Evolutionary conservation across 2,797 vertebrate species (phyloP).

Genomic region (Odontamblyopus lacepedii): DNA sequence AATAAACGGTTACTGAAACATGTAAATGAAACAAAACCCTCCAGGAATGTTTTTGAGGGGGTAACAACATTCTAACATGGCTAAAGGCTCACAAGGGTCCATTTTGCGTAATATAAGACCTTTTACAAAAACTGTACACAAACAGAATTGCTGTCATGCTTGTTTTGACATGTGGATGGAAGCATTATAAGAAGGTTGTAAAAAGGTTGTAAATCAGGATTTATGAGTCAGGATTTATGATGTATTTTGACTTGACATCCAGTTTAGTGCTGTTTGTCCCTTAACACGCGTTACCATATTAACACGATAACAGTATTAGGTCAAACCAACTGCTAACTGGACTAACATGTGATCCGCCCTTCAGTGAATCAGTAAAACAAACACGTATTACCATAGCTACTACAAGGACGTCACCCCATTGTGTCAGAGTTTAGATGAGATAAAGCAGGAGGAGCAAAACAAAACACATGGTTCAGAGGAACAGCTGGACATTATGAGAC

Average conservation of each 20-base stretch:
- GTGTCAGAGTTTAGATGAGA: conserved; percentile 28
- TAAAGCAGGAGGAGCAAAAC: conserved; percentile 30
- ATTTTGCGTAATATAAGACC: too few relatives aligned
- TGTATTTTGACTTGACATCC: neutral
- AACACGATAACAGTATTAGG: conserved; percentile 4
- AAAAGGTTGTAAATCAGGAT: too few relatives aligned
- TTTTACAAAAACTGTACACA: too few relatives aligned
- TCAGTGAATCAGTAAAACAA: conserved; percentile 6
- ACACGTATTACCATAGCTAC: conserved; percentile 8
- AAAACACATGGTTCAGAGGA: conserved; percentile 9
- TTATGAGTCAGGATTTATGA: neutral
- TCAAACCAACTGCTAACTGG: conserved; percentile 2
- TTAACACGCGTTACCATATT: neutral
- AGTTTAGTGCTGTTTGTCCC: neutral
- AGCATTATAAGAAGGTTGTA: too few relatives aligned
- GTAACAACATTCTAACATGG: too few relatives aligned
- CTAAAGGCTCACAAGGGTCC: too few relatives aligned
- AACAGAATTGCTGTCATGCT: too few relatives aligned
- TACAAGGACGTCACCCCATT: conserved; percentile 22
- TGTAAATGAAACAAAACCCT: too few relatives aligned
- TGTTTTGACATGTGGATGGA: too few relatives aligned
- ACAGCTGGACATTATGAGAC: neutral
- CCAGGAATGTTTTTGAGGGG: too few relatives aligned
- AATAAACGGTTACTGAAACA: too few relatives aligned
- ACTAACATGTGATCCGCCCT: neutral